These are phyloP conservation scores for Mesoligia furuncula DNA, from an alignment of 2,888 invertebrate genomes.

Conservation along the genomic window DNA sequence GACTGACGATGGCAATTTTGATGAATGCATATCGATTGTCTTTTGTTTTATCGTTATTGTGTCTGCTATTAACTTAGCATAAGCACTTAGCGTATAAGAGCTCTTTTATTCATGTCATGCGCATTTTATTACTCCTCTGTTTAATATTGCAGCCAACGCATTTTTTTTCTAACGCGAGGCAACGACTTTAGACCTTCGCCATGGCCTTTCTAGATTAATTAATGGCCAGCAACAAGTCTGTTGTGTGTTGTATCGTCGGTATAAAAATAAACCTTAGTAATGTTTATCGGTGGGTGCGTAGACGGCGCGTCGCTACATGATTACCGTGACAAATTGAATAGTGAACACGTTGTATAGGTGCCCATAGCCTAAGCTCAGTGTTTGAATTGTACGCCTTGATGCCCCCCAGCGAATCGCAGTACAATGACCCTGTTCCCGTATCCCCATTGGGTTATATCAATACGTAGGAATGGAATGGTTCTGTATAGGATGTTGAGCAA, in stretches of 20 bases:
- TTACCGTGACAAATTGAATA: constrained; percentile 80
- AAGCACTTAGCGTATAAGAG: constrained; percentile 44
- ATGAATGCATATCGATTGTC: constrained; percentile 64
- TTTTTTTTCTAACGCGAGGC: constrained; percentile 57
- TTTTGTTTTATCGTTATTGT: constrained; percentile 46
- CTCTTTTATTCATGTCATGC: constrained; percentile 42
- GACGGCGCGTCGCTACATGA: constrained; percentile 80
- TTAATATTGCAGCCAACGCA: constrained; percentile 28
- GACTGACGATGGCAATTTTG: constrained; percentile 62
- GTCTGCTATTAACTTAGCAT: constrained; percentile 45
- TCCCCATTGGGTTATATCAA: constrained; percentile 65
- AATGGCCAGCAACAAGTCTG: constrained; percentile 69
- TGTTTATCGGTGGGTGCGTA: constrained; percentile 76
- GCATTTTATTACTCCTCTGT: constrained; percentile 56
- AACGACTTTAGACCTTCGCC: constrained; percentile 79
- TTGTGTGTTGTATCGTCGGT: constrained; percentile 68
- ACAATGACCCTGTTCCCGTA: constrained; percentile 77
- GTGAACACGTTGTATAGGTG: constrained; percentile 68
- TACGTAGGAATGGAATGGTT: constrained; percentile 33
- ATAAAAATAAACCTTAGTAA: constrained; percentile 78
- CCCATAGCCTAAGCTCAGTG: constrained; percentile 61
- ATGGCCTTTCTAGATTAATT: constrained; percentile 84
- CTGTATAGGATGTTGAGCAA: constrained; percentile 39
- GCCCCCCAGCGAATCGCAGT: constrained; percentile 77
- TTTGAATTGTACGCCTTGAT: constrained; percentile 73